Conservation (phyloP, 2,113 vertebrate species). For the Apteryx owenii region DNA sequence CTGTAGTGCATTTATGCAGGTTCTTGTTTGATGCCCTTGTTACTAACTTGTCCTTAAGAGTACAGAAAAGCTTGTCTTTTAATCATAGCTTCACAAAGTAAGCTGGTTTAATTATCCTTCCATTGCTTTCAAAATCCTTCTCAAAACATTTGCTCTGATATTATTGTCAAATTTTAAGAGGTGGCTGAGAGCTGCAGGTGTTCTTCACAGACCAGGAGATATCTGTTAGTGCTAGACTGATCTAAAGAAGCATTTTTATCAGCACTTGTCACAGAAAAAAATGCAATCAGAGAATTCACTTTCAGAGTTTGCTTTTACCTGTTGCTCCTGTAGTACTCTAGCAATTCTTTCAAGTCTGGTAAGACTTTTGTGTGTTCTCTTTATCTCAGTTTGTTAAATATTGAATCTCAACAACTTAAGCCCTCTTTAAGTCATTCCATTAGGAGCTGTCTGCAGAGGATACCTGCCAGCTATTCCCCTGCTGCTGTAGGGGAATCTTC, state of each 20-base stretch:
- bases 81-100: background rate
- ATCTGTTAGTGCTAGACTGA: background rate
- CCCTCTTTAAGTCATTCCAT: background rate
- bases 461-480: background rate
- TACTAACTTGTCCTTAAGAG: background rate
- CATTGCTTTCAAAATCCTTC: background rate
- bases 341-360: background rate
- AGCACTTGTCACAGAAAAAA: background rate
- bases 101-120: background rate
- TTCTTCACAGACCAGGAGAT: background rate
- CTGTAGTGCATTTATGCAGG: background rate
- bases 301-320: background rate
- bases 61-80: background rate
- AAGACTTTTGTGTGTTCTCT: background rate
- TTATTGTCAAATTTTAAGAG: background rate
- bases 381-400: background rate
- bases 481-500: background rate
- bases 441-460: background rate
- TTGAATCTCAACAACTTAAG: background rate
- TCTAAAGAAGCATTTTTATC: background rate
- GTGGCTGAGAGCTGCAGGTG: background rate
- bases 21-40: background rate
- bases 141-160: background rate
- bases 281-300: background rate
- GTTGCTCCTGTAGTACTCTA: background rate